Conservation (phyloP, 2,888 invertebrate genomes). For the Ditylenchus weischeri region DNA sequence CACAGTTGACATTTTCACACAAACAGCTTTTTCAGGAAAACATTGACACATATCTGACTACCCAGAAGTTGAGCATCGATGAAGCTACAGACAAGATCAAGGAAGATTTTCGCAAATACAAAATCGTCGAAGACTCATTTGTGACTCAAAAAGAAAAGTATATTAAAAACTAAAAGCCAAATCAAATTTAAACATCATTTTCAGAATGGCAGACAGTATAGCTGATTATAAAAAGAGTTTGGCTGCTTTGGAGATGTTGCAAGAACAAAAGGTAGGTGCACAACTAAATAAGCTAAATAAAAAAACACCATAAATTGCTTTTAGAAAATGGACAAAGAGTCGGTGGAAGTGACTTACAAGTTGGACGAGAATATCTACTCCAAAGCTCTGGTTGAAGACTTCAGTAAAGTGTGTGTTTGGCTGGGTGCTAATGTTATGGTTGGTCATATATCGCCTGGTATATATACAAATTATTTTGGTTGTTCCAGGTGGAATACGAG, state of each 20-base stretch:
- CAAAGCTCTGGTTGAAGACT: constrained; percentile 27
- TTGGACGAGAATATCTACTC: constrained; percentile 35
- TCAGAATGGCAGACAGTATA: constrained; percentile 77
- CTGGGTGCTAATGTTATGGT: constrained; percentile 56
- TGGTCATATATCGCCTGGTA: background rate
- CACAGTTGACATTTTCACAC: no score
- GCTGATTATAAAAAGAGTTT: constrained; percentile 88
- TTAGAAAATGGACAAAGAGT: constrained; percentile 15
- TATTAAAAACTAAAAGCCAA: background rate
- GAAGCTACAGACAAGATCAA: constrained; percentile 74
- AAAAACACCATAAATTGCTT: background rate
- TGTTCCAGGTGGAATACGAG: constrained; percentile 36
- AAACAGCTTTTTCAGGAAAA: constrained; percentile 68
- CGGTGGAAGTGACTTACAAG: constrained; percentile 28
- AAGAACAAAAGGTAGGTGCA: constrained; percentile 71
- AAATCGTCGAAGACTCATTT: constrained; percentile 91
- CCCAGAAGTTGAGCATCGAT: constrained; percentile 69
- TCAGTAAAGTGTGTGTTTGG: constrained; percentile 29
- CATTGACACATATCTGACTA: constrained; percentile 86
- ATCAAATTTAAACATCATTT: constrained; percentile 33
- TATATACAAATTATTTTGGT: no score
- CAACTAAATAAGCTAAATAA: background rate
- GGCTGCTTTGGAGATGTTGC: constrained; percentile 84
- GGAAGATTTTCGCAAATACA: constrained; percentile 90
- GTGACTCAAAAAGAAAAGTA: constrained; percentile 78